These are phyloP conservation scores for Druon quercuslanigerum DNA, from an alignment of 1,140 invertebrate genomes.

Conservation along the genomic window DNA sequence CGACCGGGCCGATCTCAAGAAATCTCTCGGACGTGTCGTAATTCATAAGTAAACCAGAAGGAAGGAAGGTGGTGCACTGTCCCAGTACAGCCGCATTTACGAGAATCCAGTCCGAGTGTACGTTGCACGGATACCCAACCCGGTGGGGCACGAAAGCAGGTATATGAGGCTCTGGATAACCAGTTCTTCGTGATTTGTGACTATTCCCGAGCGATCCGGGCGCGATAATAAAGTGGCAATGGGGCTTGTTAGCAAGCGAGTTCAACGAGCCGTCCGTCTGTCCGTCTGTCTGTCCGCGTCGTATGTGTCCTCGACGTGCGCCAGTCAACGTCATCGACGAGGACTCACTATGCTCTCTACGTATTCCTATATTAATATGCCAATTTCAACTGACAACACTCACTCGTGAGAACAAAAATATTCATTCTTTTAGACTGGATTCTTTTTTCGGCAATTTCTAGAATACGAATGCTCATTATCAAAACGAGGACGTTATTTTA, in stretches of 20 bases:
- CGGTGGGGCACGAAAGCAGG: constrained; percentile 45
- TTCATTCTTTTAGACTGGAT: neutral
- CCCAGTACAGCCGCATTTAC: constrained; percentile 40
- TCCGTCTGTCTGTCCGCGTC: constrained; percentile 1
- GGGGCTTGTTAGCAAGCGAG: constrained; percentile 61
- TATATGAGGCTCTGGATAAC: constrained; percentile 57
- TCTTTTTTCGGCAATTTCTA: too few species aligned
- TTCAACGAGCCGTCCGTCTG: constrained; percentile 42
- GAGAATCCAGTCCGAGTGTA: constrained; percentile 47
- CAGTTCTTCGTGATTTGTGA: constrained; percentile 64
- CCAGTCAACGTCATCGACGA: constrained; percentile 58
- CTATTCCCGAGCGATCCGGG: constrained; percentile 55
- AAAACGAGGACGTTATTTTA: too few species aligned
- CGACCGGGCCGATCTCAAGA: constrained; percentile 38
- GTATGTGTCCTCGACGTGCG: constrained; percentile 48
- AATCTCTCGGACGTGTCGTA: constrained; percentile 48
- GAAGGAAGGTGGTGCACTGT: constrained; percentile 44
- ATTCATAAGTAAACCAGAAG: constrained; percentile 49
- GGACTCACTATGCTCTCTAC: constrained; percentile 16
- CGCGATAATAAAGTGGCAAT: constrained; percentile 66
- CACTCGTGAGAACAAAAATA: neutral
- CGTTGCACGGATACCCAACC: constrained; percentile 24
- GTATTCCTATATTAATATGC: neutral
- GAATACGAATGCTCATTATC: too few species aligned
- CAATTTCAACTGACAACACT: neutral